phyloP scores from a whole-genome alignment of 1,140 invertebrate genomes.

The Nixonia krombeini region DNA sequence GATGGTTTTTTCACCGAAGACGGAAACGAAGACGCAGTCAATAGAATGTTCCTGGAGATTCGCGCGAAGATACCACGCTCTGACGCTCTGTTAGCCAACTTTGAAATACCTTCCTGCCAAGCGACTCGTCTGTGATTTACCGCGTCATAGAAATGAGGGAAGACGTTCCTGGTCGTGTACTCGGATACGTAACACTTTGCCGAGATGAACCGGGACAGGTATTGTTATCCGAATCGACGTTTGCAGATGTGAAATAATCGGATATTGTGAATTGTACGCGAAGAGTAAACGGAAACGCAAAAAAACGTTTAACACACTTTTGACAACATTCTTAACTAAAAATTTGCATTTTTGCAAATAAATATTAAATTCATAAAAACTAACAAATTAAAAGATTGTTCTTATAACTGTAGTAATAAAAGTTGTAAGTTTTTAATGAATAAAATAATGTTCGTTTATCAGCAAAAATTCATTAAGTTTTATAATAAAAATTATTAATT shows the following conservation, averaged over 20 bases:
- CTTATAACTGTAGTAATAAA: too few relatives aligned
- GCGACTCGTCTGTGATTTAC: constrained; percentile 48
- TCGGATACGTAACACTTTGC: not conserved
- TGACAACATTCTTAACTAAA: too few relatives aligned
- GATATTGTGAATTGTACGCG: not conserved
- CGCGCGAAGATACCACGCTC: constrained; percentile 48
- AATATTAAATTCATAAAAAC: not conserved
- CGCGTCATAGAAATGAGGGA: constrained; percentile 17
- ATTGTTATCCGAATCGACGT: not conserved
- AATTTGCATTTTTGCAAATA: not conserved
- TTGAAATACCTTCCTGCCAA: constrained; percentile 53
- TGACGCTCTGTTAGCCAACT: constrained; percentile 58
- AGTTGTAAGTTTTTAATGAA: too few relatives aligned
- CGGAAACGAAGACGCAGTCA: constrained; percentile 34
- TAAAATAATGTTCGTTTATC: too few relatives aligned
- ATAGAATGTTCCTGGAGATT: constrained; percentile 39
- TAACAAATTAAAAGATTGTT: too few relatives aligned
- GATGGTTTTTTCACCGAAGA: constrained; percentile 36
- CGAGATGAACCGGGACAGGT: not conserved
- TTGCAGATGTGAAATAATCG: not conserved
- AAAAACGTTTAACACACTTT: too few relatives aligned
- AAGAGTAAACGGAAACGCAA: too few relatives aligned
- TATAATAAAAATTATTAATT: not conserved
- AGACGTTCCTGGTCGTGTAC: not conserved
- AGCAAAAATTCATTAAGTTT: not conserved